Evolutionary conservation across 2,797 vertebrate genomes (phyloP).

Genomic region (Neosilurus hyrtlii): DNA sequence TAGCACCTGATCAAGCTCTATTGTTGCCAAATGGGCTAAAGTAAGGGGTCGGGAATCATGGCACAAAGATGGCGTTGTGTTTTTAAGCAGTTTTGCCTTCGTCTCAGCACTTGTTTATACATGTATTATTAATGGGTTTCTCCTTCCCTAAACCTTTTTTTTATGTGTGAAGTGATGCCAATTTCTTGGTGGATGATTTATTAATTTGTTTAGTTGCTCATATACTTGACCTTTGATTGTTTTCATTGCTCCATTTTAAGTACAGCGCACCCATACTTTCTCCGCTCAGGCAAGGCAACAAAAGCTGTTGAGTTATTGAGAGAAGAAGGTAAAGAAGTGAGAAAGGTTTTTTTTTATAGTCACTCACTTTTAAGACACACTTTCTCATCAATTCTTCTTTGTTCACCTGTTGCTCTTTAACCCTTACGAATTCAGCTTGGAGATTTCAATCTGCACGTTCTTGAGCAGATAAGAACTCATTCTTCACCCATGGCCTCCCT

Average conservation of each 20-base stretch:
- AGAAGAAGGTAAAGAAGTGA: neutral
- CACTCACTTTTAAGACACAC: neutral
- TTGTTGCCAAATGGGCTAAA: constrained; percentile 44
- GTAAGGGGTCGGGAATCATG: neutral
- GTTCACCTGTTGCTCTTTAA: neutral
- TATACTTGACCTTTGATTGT: neutral
- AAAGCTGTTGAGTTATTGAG: neutral
- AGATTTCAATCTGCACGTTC: neutral
- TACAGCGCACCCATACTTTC: neutral
- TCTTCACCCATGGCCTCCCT: neutral
- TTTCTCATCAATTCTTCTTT: neutral
- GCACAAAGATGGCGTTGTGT: neutral
- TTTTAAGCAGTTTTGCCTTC: neutral
- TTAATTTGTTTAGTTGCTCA: neutral
- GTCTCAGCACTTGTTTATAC: neutral
- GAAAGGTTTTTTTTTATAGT: neutral
- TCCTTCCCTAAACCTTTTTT: too few species aligned
- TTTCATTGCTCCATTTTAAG: constrained; percentile 4
- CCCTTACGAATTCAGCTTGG: neutral
- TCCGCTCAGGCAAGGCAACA: neutral
- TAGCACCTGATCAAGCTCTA: constrained; percentile 29
- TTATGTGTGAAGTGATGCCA: neutral
- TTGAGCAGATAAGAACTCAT: constrained; percentile 1
- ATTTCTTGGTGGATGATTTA: neutral
- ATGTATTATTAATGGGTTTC: neutral